Evolutionary conservation across 2,113 vertebrate species (phyloP), one percentile per base, ranked within the genome.

Genomic region (Coracopsis vasa): DNA sequence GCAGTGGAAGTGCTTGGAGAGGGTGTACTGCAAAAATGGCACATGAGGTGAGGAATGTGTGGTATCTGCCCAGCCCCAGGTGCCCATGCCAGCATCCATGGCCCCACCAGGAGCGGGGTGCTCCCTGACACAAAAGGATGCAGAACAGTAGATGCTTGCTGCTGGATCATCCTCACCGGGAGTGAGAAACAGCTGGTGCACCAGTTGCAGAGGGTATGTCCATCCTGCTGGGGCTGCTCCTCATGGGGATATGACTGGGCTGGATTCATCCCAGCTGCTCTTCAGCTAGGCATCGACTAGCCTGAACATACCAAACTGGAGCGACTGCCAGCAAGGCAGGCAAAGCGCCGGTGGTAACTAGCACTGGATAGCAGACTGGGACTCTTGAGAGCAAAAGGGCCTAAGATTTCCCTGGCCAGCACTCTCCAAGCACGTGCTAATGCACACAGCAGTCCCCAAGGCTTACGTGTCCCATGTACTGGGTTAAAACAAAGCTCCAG

Each of bases 81-180:
- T 47, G 56, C 5, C 0, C 0, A 0, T 80, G 28, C 39, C 54
- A 35, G 65, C 14, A 7, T 18, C 50, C 2, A 2, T 2, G 2
- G 10, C 48, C 37, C 12, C 14, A 12, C 33, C 28, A 37, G 24
- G 13, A 66, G 47, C 2, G 31, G 20, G 27, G 27, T 12, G 3
- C 42, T 86, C 61, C n/a, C 31, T 56, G 37, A 37, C 64, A 62
- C 28, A 18, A 35, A 39, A 62, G 58, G 41, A 9, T 51, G 41
- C 58, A 72, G 54, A 78, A 70, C 8, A 1, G 45, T 53, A 41
- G 45, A 58, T 9, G 1, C 28, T 2, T 1, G 13, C 56, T 67
- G 61, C 61, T 70, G 29, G 24, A 53, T 13, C 0, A 0, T 37
- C 74, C n/a, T 81, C 60, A 29, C 19, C 1, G 2, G 19, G 20